Evolutionary conservation across 2,888 invertebrate species (phyloP), one percentile per base, ranked within the genome.

Genomic region (Lymantria monacha): DNA sequence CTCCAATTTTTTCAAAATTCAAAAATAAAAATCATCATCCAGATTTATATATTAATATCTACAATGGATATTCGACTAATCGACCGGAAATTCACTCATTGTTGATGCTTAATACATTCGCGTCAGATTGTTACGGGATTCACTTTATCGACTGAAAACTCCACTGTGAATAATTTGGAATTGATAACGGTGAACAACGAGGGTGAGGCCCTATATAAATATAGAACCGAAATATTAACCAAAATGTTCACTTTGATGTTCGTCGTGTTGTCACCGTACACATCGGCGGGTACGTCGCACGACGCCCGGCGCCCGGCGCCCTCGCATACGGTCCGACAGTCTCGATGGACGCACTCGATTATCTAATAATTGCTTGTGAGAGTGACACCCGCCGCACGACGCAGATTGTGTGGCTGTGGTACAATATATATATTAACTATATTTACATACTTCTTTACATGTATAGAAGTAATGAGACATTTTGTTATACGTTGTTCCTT

Each of bases 321-420:
- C 46, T 46, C 53, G 7, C 37, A 22, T 31, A 9, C 13, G 40
- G 36, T 22, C 22, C 54, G 58, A 53, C 57, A 54, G 51, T 53
- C 61, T 55, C 69, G 59, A 60, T 55, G 58, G 64, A 51, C 54
- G 63, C 63, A 71, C 71, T 72, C 67, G 66, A 71, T 75, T 75
- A 73, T 59, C 59, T 61, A 57, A 61, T 74, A 74, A 74, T 73
- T 70, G 71, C 57, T 62, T 60, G 69, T 67, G 68, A 65, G 71
- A 75, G 72, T 68, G 64, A 60, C 62, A 45, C 51, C 60, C 2
- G 22, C 5, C 5, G 22, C 5, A 22, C 22, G 22, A 22, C 22
- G 22, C 22, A 22, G 5, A 22, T 5, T 22, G 22, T 5, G 22
- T 22, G 22, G 3, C 5, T 5, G 22, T 22, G 22, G 3, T 22